Conservation (phyloP, 2,888 invertebrate species). For the Phortica magna region DNA sequence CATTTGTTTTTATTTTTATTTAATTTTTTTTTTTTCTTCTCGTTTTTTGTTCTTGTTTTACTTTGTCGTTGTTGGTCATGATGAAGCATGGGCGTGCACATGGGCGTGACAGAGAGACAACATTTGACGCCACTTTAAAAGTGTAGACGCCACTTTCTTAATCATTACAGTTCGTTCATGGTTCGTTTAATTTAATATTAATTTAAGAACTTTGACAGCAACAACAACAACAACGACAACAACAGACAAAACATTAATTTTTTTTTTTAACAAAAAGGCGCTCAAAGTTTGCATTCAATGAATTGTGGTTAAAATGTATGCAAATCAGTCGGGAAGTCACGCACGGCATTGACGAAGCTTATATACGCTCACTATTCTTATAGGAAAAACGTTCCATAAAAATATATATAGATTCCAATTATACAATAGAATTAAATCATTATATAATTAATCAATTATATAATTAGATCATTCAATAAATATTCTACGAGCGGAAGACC, state of each 20-base stretch:
- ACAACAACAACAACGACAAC: not conserved
- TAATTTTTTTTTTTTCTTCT: constrained; percentile 67
- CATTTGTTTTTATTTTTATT: constrained; percentile 70
- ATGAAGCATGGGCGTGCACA: not conserved
- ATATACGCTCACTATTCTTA: too few relatives aligned
- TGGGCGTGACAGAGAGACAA: not conserved
- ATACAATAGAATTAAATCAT: too few relatives aligned
- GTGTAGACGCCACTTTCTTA: constrained; percentile 53
- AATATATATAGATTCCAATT: too few relatives aligned
- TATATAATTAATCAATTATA: too few relatives aligned
- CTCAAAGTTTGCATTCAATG: too few relatives aligned
- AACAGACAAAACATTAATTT: not conserved
- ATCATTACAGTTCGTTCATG: constrained; percentile 72
- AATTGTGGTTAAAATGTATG: too few relatives aligned
- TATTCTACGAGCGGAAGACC: too few relatives aligned
- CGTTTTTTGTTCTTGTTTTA: constrained; percentile 58
- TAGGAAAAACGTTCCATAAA: too few relatives aligned
- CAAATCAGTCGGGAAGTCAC: too few relatives aligned
- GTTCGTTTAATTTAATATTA: constrained; percentile 76
- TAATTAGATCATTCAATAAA: too few relatives aligned
- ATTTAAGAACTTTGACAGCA: constrained; percentile 59
- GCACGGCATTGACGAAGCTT: too few relatives aligned
- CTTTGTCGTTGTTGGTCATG: not conserved
- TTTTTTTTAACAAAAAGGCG: too few relatives aligned
- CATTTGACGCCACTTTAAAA: constrained; percentile 10